Evolutionary conservation across 2,797 vertebrate species (phyloP), one percentile per base, ranked within the genome.

Genomic region (Pseudomugil gertrudae): DNA sequence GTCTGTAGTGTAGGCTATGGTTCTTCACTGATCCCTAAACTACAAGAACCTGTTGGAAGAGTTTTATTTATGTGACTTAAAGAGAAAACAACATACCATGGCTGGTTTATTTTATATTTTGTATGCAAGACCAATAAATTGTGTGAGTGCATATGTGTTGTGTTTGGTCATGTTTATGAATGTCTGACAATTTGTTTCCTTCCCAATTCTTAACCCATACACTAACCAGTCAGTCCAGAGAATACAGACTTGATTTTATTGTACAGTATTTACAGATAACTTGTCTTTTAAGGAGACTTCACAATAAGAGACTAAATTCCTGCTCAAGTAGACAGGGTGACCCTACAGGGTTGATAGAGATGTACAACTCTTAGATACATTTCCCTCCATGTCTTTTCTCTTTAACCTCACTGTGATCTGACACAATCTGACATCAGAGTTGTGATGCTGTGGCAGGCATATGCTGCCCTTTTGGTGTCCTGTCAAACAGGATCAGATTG

Each of bases 121-220:
- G 65, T 91, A 88, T 74, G 65, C 57, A 65, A 73, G 61, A 69
- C 74, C 76, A 93, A 91, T 92, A 92, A 93, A 94, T 84, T 30
- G 19, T 83, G 17, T 45, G 63, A 63, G 62, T 77, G 62, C 36
- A 56, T 54, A 45, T 32, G 5, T 38, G 57, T 27, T 1, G 0
- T 58, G 15, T 9, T 29, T 8, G 21, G 11, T 14, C 4, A 27
- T 26, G 45, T 9, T n/a, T 21, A 9, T 21, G 8, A n/a, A 45
- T 45, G 5, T 45, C 19, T 45, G 36, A 15, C 36, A 15, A 15
- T 14, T 15, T 38, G 38, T 40, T 15, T 40, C 4, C 15, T 5
- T 40, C 14, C 15, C 14, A 40, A 3, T 40, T 40, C 3, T 17
- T 40, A 40, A 40, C 17, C 43, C 19, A 45, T n/a, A 45, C 7